A percentile compares a stretch with the other conserved stretches of the same genome.
Conservation (phyloP, 2,888 invertebrate genomes). For the Oscheius sp. region DNA sequence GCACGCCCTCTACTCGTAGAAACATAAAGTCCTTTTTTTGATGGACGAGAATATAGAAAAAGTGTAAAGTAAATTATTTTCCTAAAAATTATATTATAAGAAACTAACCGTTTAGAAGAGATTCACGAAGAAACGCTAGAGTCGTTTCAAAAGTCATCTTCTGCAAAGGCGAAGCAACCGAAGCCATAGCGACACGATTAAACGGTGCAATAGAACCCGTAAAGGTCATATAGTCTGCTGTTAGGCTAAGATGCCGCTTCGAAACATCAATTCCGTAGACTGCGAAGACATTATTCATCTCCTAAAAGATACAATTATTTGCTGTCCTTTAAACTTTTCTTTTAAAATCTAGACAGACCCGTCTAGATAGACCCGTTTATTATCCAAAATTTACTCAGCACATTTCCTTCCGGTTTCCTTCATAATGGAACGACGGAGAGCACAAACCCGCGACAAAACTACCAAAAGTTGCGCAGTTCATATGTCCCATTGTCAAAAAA, state of each 20-base stretch:
- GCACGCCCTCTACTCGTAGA: no score
- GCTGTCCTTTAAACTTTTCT: neutral
- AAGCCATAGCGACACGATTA: conserved; percentile 87
- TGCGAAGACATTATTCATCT: conserved; percentile 94
- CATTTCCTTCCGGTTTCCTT: conserved; percentile 23
- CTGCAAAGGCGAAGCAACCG: conserved; percentile 91
- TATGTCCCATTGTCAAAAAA: no score
- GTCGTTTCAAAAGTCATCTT: conserved; percentile 98
- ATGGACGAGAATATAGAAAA: no score
- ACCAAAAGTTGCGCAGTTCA: no score
- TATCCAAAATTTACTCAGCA: conserved; percentile 1
- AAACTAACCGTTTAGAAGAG: conserved; percentile 79
- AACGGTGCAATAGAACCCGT: conserved; percentile 89
- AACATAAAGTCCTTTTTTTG: no score
- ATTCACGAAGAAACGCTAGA: conserved; percentile 84
- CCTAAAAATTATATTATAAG: no score
- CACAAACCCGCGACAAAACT: no score
- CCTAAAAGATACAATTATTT: conserved; percentile 74
- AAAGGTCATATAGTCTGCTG: conserved; percentile 98
- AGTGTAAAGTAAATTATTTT: no score
- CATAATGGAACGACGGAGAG: neutral
- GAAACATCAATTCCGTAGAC: conserved; percentile 97
- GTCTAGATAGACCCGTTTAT: conserved; percentile 3
- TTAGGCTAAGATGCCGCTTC: conserved; percentile 88
- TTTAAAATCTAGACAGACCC: neutral